Percentiles rank a stretch among this genome's conserved stretches.
These are phyloP conservation scores for Diabrotica virgifera DNA, from an alignment of 1,140 invertebrate species.

Conservation along the genomic window DNA sequence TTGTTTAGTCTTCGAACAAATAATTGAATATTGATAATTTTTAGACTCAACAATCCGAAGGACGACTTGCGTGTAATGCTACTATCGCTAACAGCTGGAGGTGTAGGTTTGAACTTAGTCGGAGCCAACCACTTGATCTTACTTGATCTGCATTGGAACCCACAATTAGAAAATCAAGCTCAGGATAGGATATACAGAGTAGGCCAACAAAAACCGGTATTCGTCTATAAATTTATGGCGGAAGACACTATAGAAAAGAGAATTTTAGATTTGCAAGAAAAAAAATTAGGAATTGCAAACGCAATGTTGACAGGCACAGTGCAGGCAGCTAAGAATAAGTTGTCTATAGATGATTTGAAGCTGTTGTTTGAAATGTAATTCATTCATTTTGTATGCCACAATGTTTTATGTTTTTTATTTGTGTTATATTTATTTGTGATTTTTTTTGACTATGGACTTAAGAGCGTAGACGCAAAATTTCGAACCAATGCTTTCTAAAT, in stretches of 20 bases:
- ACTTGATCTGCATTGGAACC: constrained; percentile 94
- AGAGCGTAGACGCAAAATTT: no score
- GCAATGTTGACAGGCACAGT: constrained; percentile 68
- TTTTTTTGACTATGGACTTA: no score
- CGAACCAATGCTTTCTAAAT: no score
- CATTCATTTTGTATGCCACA: no score
- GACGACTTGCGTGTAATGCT: constrained; percentile 61
- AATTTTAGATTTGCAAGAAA: constrained; percentile 74
- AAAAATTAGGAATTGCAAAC: constrained; percentile 76
- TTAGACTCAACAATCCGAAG: constrained; percentile 62
- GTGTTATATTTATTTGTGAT: no score
- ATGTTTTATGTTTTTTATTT: no score
- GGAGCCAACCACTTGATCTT: constrained; percentile 89
- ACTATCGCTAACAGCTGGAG: constrained; percentile 83
- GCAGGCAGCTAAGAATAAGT: constrained; percentile 58
- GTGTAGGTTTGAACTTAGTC: constrained; percentile 86
- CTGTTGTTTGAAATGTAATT: constrained; percentile 66
- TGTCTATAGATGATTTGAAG: constrained; percentile 76
- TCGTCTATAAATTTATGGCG: constrained; percentile 85
- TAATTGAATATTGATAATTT: neutral
- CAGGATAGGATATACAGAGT: constrained; percentile 89
- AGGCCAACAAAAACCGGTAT: constrained; percentile 78
- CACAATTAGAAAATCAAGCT: constrained; percentile 87
- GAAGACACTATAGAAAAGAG: constrained; percentile 81
- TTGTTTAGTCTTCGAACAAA: no score